Evolutionary conservation across 2,888 invertebrate species (phyloP), one percentile per base, ranked within the genome.

Genomic region (Trachelus troglodyta): DNA sequence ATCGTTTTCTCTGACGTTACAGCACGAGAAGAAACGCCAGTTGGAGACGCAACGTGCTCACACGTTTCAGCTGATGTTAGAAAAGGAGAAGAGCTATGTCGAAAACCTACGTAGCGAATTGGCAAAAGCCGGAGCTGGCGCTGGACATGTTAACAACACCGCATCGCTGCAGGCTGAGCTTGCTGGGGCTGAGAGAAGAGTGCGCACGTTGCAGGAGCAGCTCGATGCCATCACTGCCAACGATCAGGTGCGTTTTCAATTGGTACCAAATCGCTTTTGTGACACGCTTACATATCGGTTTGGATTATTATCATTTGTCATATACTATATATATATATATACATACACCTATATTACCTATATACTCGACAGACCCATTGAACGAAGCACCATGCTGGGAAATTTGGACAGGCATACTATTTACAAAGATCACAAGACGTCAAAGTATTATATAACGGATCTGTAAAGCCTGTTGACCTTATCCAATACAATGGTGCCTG

Each of bases 31-130:
- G 90, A 96, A 96, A 87, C 94, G 96, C 69, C 97, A 97, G 92
- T 93, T 98, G 91, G 96, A 97, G 89, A 94, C 95, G 79, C 95
- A 97, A 85, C 95, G 96, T 87, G 95, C 96, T 78, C 95, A 96
- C 90, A 97, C 98, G 31, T 94, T 98, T 83, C 95, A 96, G 84
- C 93, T 97, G 88, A 98, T 98, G 98, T 93, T 98, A 83, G 97
- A 97, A 87, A 95, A 97, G 87, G 97, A 97, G 88, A 95, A 95
- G 91, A 94, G 95, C 86, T 96, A 96, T 92, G 94, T 97, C 85
- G 95, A 97, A 86, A 94, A 95, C 85, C 92, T 97, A 80, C 94
- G 96, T 81, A 95, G 95, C 92, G 93, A 95, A 92, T 93, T 94
- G 81, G 93, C 93, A 0, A 92, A 92, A 75, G 89, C 91, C 11